A percentile compares a stretch with the other conserved stretches of the same genome.
phyloP scores from a whole-genome alignment of 2,888 invertebrate species.

The Ernsta delagoae region DNA sequence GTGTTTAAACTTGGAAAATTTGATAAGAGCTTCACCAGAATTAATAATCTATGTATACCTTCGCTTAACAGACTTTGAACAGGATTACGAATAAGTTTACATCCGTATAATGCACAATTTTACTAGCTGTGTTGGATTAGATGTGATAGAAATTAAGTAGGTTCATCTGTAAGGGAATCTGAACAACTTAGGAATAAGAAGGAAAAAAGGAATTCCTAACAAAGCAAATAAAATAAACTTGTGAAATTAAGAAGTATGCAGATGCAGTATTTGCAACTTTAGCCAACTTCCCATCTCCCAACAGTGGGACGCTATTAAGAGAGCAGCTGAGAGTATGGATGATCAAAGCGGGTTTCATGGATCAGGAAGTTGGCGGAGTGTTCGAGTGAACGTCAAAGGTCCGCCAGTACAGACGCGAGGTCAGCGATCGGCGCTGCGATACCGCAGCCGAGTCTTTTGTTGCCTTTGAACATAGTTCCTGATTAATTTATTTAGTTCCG shows the following conservation, averaged over 20 bases:
- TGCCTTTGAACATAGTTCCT: conserved; percentile 4
- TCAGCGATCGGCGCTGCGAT: conserved; percentile 27
- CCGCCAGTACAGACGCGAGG: conserved; percentile 16
- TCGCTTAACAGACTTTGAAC: too few relatives aligned
- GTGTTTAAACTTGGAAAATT: not conserved
- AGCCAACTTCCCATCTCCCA: not conserved
- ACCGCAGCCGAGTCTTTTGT: conserved; percentile 13
- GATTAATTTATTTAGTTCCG: too few relatives aligned
- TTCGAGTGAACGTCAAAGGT: conserved; percentile 27
- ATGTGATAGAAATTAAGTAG: too few relatives aligned
- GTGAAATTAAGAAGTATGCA: not conserved
- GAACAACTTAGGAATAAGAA: too few relatives aligned
- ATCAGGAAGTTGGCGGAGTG: conserved; percentile 28
- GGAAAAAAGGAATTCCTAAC: too few relatives aligned
- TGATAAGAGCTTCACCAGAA: not conserved
- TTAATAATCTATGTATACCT: too few relatives aligned
- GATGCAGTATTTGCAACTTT: not conserved
- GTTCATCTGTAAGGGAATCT: too few relatives aligned
- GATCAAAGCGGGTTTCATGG: conserved; percentile 14
- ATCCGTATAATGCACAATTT: too few relatives aligned
- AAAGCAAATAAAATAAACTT: not conserved
- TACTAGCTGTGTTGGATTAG: too few relatives aligned
- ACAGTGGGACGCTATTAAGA: not conserved
- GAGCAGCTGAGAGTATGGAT: not conserved
- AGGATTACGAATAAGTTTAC: too few relatives aligned